phyloP scores from a whole-genome alignment of 2,797 vertebrate species.

The Helicolenus hilgendorfi region DNA sequence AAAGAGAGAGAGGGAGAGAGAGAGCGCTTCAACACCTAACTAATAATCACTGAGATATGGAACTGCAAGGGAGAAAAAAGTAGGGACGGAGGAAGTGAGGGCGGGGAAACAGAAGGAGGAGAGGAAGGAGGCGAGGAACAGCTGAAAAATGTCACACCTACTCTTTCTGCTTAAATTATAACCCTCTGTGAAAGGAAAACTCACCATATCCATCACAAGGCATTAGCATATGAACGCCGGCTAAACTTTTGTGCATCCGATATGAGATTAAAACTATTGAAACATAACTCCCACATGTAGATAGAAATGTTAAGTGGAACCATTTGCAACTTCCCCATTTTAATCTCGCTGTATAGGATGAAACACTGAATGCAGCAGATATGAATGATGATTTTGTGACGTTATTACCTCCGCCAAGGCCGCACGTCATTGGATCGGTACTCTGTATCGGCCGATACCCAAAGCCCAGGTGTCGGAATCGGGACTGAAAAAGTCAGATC shows the following conservation, averaged over 20 bases:
- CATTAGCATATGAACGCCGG: conserved; percentile 36
- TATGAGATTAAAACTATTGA: background rate
- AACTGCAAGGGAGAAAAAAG: conserved; percentile 6
- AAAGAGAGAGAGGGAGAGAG: background rate
- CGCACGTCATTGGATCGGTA: no score
- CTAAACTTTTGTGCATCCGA: background rate
- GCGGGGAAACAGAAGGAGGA: background rate
- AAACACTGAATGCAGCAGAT: background rate
- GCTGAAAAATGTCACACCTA: conserved; percentile 35
- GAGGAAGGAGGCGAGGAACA: background rate
- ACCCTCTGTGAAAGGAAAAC: background rate
- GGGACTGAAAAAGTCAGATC: no score
- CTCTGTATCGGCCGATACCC: no score
- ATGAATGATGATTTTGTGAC: background rate
- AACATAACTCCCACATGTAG: background rate
- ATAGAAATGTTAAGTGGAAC: background rate
- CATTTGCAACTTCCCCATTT: background rate
- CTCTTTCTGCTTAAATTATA: conserved; percentile 30
- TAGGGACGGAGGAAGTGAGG: background rate
- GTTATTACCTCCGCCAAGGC: no score
- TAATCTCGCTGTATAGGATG: background rate
- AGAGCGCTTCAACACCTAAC: conserved; percentile 13
- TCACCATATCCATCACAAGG: background rate
- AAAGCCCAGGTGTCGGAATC: no score
- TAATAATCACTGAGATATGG: conserved; percentile 47